Conservation (phyloP, 2,113 vertebrate species). For the Paralichthys olivaceus region DNA sequence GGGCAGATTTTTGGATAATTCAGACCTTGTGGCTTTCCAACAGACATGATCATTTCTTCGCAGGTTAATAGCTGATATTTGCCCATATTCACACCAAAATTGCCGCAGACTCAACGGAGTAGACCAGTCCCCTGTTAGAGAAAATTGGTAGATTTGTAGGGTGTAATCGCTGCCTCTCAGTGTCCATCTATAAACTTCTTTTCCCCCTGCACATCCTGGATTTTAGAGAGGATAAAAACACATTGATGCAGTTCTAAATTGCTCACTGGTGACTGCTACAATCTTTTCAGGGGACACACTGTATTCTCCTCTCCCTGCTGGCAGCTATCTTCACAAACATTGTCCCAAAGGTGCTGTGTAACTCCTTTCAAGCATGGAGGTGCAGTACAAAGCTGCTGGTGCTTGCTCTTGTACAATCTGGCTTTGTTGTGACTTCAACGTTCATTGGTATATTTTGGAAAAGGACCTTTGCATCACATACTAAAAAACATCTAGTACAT, state of each 20-base stretch:
- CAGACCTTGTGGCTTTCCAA: background rate
- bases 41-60: background rate
- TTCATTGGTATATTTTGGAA: background rate
- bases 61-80: background rate
- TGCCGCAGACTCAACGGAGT: background rate
- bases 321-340: background rate
- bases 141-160: background rate
- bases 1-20: background rate
- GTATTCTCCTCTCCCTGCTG: background rate
- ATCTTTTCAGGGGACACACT: background rate
- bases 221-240: constrained; percentile 2
- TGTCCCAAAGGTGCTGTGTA: constrained; percentile 1
- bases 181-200: background rate
- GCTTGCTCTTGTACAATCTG: background rate
- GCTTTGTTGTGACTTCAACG: background rate
- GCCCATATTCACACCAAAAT: too few relatives aligned
- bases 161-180: background rate
- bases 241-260: background rate
- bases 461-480: background rate
- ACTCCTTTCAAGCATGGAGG: background rate
- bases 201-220: background rate
- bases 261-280: background rate
- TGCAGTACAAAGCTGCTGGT: background rate
- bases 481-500: background rate
- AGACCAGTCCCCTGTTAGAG: background rate